phyloP scores from a whole-genome alignment of 2,888 invertebrate species.

The Pachydiplax longipennis region DNA sequence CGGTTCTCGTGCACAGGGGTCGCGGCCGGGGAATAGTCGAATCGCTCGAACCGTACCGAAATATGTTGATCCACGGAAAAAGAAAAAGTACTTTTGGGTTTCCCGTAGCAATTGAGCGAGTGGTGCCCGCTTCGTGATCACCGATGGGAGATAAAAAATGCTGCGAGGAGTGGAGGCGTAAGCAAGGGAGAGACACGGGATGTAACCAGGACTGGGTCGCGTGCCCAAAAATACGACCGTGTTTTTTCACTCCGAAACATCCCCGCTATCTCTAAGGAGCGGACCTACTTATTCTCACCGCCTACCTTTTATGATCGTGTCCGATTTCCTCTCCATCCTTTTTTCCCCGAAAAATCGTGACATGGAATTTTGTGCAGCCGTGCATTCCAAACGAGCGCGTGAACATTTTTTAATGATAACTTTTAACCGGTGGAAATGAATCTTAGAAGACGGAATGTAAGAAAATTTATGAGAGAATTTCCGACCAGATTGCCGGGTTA shows the following conservation, averaged over 20 bases:
- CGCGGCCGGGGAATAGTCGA: background rate
- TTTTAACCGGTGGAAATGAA: too few relatives aligned
- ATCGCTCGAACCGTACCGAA: background rate
- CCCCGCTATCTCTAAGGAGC: background rate
- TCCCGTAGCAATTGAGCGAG: background rate
- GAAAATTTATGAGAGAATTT: too few relatives aligned
- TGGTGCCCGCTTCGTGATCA: background rate
- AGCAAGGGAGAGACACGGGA: background rate
- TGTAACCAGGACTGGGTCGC: background rate
- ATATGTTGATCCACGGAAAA: conserved; percentile 16
- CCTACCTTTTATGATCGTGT: background rate
- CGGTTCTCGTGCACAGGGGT: conserved; percentile 10
- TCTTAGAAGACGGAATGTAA: too few relatives aligned
- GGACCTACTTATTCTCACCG: background rate
- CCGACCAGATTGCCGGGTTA: too few relatives aligned
- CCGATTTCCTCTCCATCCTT: background rate
- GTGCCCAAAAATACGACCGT: background rate
- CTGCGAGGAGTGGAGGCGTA: background rate
- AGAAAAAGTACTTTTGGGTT: background rate
- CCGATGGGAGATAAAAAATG: background rate
- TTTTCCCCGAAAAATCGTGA: background rate
- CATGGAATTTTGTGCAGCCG: background rate
- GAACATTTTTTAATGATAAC: background rate
- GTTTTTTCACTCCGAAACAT: background rate
- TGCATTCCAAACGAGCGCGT: background rate